Evolutionary conservation across 2,888 invertebrate species (phyloP).

Genomic region (Drosophila macrospina): DNA sequence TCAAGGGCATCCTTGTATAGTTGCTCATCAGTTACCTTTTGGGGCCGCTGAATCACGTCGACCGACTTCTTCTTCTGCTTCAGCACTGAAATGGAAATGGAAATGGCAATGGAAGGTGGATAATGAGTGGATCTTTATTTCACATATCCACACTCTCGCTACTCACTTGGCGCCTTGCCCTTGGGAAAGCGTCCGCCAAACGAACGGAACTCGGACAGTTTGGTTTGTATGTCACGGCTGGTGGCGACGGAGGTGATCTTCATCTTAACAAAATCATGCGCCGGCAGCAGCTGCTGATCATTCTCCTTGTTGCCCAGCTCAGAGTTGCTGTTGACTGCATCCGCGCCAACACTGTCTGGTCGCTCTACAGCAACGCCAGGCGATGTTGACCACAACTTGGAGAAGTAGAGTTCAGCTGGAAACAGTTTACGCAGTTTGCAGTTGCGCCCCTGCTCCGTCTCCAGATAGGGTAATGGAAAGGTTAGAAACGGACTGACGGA

Average conservation of each 20-base stretch:
- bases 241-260: slow-evolving; percentile 89
- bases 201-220: slow-evolving; percentile 94
- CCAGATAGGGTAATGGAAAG: slow-evolving; percentile 94
- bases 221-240: slow-evolving; percentile 88
- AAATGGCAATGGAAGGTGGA: neutral
- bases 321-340: slow-evolving; percentile 26
- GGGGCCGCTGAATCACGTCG: slow-evolving; percentile 76
- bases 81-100: slow-evolving; percentile 77
- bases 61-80: slow-evolving; percentile 69
- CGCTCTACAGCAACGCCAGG: slow-evolving; percentile 53
- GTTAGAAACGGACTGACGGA: slow-evolving; percentile 95
- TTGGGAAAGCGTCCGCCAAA: slow-evolving; percentile 90
- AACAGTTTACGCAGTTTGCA: slow-evolving; percentile 91
- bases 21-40: slow-evolving; percentile 82
- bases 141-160: neutral
- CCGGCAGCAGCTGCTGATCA: slow-evolving; percentile 86
- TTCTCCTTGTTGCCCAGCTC: slow-evolving; percentile 52
- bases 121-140: neutral
- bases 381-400: slow-evolving; percentile 86
- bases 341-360: slow-evolving; percentile 71
- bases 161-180: slow-evolving; percentile 79
- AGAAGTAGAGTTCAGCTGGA: slow-evolving; percentile 90
- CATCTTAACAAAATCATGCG: slow-evolving; percentile 91
- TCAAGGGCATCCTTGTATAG: slow-evolving; percentile 89
- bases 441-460: slow-evolving; percentile 92